A percentile compares a stretch with the other conserved stretches of the same genome.
phyloP scores from a whole-genome alignment of 2,888 invertebrate species.

The Clivina fossor region DNA sequence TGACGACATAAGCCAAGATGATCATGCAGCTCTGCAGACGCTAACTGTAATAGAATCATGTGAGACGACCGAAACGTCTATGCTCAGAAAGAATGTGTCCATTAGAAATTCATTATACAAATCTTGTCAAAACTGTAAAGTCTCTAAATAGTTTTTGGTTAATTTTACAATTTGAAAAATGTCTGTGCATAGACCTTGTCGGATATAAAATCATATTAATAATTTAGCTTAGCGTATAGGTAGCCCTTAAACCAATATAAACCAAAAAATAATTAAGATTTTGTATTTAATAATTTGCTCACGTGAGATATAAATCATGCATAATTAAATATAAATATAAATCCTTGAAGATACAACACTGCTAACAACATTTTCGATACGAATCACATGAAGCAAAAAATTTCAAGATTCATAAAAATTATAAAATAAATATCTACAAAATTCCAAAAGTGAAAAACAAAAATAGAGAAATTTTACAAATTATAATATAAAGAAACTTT shows the following conservation, averaged over 20 bases:
- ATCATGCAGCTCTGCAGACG: conserved; percentile 26
- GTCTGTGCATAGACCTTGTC: no score
- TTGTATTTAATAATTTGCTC: not conserved
- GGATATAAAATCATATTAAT: not conserved
- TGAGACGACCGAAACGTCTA: conserved; percentile 12
- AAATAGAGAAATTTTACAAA: not conserved
- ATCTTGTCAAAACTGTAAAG: no score
- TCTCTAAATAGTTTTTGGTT: no score
- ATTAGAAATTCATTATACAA: no score
- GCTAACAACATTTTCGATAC: not conserved
- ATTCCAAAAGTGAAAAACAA: not conserved
- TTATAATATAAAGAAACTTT: not conserved
- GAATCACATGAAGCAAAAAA: conserved; percentile 10
- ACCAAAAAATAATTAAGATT: not conserved
- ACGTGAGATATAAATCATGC: conserved; percentile 3
- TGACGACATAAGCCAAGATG: conserved; percentile 28
- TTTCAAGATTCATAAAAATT: not conserved
- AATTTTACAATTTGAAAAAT: no score
- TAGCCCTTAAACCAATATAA: conserved; percentile 11
- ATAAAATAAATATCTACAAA: not conserved
- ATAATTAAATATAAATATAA: conserved; percentile 1
- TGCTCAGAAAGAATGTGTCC: not conserved
- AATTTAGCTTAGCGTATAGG: conserved; percentile 10
- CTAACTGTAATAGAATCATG: conserved; percentile 31
- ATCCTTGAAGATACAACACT: conserved; percentile 14